A percentile compares a stretch with the other conserved stretches of the same genome.
Conservation (phyloP, 1,140 invertebrate species). For the Ceratina calcarata region DNA sequence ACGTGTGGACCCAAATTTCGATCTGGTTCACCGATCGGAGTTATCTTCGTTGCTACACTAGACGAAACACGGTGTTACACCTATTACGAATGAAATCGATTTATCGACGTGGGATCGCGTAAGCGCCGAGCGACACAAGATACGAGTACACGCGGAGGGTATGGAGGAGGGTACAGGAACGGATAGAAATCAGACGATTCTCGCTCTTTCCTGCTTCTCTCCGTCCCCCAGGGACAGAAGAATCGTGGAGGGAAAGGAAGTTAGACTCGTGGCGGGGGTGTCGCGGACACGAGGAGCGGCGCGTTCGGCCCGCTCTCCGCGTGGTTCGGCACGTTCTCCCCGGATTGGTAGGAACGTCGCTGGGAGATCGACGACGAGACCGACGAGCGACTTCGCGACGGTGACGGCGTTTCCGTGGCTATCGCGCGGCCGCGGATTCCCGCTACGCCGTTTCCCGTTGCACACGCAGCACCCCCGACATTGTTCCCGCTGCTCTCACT, state of each 20-base stretch:
- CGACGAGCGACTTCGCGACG: conserved; percentile 50
- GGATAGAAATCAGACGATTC: neutral
- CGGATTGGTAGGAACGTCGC: conserved; percentile 59
- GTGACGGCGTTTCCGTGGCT: conserved; percentile 11
- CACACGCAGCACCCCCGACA: neutral
- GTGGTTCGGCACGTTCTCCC: conserved; percentile 73
- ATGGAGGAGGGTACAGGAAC: too few relatives aligned
- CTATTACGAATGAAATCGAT: conserved; percentile 4
- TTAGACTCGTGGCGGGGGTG: conserved; percentile 71
- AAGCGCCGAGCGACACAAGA: neutral
- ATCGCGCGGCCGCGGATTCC: conserved; percentile 18
- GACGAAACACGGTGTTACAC: conserved; percentile 24
- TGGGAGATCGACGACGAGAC: conserved; percentile 45
- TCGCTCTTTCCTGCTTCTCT: neutral
- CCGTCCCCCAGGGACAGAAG: neutral
- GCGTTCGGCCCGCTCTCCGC: conserved; percentile 72
- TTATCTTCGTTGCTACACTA: conserved; percentile 28
- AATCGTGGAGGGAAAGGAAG: neutral
- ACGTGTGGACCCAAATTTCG: conserved; percentile 38
- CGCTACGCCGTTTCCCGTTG: conserved; percentile 72
- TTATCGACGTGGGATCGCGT: neutral
- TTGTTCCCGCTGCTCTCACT: neutral
- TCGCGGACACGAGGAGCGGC: conserved; percentile 72
- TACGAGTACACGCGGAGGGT: too few relatives aligned
- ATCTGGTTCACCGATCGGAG: conserved; percentile 30